Base-by-base conservation (phyloP, 2,888 invertebrate species). In the Escarpia spicata region DNA sequence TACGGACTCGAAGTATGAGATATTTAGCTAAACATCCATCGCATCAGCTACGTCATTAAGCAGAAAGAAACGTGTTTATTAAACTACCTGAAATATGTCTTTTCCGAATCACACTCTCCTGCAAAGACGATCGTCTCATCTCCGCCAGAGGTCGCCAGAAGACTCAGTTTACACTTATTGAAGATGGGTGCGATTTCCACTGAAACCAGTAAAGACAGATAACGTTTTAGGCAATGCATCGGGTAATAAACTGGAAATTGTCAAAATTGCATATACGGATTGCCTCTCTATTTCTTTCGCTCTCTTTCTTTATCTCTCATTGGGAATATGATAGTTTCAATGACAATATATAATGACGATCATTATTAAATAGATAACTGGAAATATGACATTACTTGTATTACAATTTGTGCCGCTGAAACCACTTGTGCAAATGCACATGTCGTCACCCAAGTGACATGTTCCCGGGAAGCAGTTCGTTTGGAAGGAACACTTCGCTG, bases 401-500 rank as follows among this genome's bases (percentile, higher is more conserved):
- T 75, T 75, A 75, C 75, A 75, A 4, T 75, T 75, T 75, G 75
- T 75, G 3, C 75, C 75, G 19, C 75, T n/a, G 26, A 75, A 75
- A 26, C 75, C 75, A 75, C 75, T 75, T 2, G n/a, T 6, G 75
- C 75, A 75, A 6, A 75, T 75, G 75, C 75, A 75, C n/a, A 26
- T 75, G n/a, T 75, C 75, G 19, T 75, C n/a, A 6, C 75, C 75
- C 19, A 26, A 26, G 26, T 75, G 75, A 75, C 75, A 75, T 6
- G 75, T 75, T n/a, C 75, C 75, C 2, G 75, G 75, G 75, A 75
- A 75, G 75, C 75, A 75, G n/a, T 75, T 75, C 19, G 26, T 75
- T 75, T 26, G 75, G 75, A n/a, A 75, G n/a, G 75, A 75, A 75
- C 75, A 75, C n/a, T 75, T 75, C n/a, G 75, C 75, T 75, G 75